phyloP scores from a whole-genome alignment of 37 sponge, comb jelly and placozoan species.

The Aplysina aerophoba region DNA sequence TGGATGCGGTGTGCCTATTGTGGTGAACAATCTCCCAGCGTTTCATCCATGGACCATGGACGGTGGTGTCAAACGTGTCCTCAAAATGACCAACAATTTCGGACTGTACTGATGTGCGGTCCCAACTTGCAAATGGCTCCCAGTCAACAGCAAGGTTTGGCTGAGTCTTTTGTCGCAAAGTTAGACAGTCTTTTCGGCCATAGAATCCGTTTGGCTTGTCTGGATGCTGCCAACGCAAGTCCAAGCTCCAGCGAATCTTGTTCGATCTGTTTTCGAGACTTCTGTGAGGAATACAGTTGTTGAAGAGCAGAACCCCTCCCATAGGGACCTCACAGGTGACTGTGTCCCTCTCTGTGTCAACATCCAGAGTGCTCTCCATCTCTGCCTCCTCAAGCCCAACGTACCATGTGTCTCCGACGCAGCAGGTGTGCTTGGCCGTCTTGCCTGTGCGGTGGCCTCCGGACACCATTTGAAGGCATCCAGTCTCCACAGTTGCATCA shows the following conservation, averaged over 20 bases:
- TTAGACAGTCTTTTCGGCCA: slow-evolving; percentile 64
- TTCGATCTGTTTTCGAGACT: slow-evolving; percentile 77
- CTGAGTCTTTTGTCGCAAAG: slow-evolving; percentile 60
- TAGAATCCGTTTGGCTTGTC: slow-evolving; percentile 72
- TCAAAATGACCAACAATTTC: slow-evolving; percentile 4
- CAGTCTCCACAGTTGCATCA: slow-evolving; percentile 77
- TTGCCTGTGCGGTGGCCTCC: slow-evolving; percentile 74
- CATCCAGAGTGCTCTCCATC: slow-evolving; percentile 67
- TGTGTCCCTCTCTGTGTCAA: slow-evolving; percentile 61
- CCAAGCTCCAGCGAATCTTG: slow-evolving; percentile 85
- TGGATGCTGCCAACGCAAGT: slow-evolving; percentile 85
- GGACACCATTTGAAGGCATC: slow-evolving; percentile 85
- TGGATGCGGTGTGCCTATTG: slow-evolving; percentile 76
- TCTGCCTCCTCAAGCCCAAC: slow-evolving; percentile 68
- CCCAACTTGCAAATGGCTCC: slow-evolving; percentile 57
- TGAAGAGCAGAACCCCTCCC: slow-evolving; percentile 77
- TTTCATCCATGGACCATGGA: slow-evolving; percentile 91
- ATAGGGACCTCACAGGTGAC: slow-evolving; percentile 85
- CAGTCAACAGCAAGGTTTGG: slow-evolving; percentile 70
- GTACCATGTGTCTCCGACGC: slow-evolving; percentile 89
- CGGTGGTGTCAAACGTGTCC: slow-evolving; percentile 81
- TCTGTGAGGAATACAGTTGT: slow-evolving; percentile 83
- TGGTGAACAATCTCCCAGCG: slow-evolving; percentile 85
- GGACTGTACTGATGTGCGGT: slow-evolving; percentile 59
- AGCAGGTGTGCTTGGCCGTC: slow-evolving; percentile 86